Conservation (phyloP, 2,888 invertebrate genomes). For the Tubulanus polymorphus region DNA sequence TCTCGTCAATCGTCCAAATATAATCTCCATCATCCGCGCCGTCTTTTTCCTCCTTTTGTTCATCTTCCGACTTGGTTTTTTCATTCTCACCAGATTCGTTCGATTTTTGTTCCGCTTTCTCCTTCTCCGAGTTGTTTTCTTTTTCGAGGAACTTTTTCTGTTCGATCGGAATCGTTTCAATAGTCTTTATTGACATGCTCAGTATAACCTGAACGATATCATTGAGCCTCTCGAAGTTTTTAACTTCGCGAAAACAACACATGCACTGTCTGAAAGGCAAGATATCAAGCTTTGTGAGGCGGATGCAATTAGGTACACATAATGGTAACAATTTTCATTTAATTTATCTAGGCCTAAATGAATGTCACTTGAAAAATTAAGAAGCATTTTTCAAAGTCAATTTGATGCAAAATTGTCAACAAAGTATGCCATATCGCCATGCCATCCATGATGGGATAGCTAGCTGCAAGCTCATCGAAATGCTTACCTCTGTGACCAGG, state of each 20-base stretch:
- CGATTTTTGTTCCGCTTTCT: slow-evolving; percentile 10
- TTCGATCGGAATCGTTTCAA: slow-evolving; percentile 54
- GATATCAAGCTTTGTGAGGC: slow-evolving; percentile 15
- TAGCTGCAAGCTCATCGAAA: too few species aligned
- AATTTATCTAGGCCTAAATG: too few species aligned
- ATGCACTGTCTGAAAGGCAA: slow-evolving; percentile 77
- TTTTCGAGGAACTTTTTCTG: slow-evolving; percentile 22
- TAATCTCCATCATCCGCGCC: slow-evolving; percentile 19
- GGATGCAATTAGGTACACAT: too few species aligned
- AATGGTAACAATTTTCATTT: too few species aligned
- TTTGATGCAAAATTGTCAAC: too few species aligned
- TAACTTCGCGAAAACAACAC: slow-evolving; percentile 88
- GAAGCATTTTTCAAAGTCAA: too few species aligned
- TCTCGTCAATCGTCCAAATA: slow-evolving; percentile 75
- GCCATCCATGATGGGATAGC: too few species aligned
- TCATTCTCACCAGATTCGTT: background rate
- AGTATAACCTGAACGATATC: slow-evolving; percentile 82
- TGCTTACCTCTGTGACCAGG: slow-evolving; percentile 77
- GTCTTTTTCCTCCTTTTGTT: slow-evolving; percentile 19
- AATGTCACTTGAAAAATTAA: too few species aligned
- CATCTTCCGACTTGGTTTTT: slow-evolving; percentile 15
- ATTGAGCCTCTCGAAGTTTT: slow-evolving; percentile 88
- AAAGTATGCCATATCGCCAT: too few species aligned
- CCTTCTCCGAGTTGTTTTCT: slow-evolving; percentile 13
- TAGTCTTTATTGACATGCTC: slow-evolving; percentile 75